Evolutionary conservation across 2,797 vertebrate species (phyloP).

Genomic region (Galaxias olidus): DNA sequence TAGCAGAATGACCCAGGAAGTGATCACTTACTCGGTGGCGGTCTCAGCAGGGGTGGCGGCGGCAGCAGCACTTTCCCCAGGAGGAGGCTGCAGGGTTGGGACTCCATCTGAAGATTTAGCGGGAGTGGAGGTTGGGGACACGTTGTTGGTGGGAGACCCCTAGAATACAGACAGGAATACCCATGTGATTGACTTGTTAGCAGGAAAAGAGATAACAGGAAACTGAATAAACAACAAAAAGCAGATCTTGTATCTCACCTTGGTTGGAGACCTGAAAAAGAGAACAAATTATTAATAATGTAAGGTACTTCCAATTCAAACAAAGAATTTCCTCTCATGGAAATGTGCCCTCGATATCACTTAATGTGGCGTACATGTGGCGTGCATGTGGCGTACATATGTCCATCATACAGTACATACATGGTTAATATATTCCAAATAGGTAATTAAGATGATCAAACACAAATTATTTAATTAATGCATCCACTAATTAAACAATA

Average conservation of each 20-base stretch:
- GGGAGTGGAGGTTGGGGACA: conserved; percentile 94
- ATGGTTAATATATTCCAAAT: no score
- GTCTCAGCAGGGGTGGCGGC: conserved; percentile 82
- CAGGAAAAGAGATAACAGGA: background rate
- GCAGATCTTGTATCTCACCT: conserved; percentile 57
- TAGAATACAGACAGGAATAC: conserved; percentile 52
- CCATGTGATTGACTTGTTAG: background rate
- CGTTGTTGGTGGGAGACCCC: conserved; percentile 95
- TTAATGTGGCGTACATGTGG: no score
- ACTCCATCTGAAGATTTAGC: conserved; percentile 90
- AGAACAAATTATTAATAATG: conserved; percentile 21
- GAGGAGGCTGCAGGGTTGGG: conserved; percentile 74
- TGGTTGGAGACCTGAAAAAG: conserved; percentile 78
- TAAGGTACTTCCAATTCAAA: no score
- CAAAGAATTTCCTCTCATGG: no score
- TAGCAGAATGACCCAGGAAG: background rate
- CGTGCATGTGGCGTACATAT: no score
- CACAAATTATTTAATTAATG: no score
- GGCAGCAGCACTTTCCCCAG: conserved; percentile 71
- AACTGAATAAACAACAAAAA: background rate
- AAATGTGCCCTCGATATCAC: no score
- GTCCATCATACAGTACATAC: no score
- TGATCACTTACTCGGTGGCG: conserved; percentile 74
- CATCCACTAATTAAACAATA: no score
- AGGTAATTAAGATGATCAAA: no score